phyloP scores from a whole-genome alignment of 2,113 vertebrate genomes.

The Poicephalus meyeri region DNA sequence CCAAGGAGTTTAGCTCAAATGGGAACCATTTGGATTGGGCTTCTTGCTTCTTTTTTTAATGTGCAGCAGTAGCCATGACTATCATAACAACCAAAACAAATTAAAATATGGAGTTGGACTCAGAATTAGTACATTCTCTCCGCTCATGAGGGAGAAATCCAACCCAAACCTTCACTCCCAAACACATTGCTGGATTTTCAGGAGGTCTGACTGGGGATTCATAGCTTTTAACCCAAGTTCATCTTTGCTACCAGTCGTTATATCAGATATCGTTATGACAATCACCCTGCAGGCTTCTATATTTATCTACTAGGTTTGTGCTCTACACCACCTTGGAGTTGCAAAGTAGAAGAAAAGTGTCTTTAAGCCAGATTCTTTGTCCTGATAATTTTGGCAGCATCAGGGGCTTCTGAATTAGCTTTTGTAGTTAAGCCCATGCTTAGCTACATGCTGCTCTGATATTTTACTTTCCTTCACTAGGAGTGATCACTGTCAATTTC shows the following conservation, averaged over 20 bases:
- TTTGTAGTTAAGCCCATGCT: background rate
- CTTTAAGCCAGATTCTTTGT: background rate
- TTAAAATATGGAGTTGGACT: conserved; percentile 42
- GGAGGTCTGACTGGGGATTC: background rate
- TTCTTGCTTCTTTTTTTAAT: conserved; percentile 35
- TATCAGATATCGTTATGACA: background rate
- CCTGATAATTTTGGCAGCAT: background rate
- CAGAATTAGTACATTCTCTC: conserved; percentile 27
- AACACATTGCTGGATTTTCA: background rate
- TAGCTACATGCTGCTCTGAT: background rate
- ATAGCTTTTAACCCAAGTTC: background rate
- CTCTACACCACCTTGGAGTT: background rate
- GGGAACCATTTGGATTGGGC: conserved; percentile 22
- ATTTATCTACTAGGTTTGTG: background rate
- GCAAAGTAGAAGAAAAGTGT: background rate
- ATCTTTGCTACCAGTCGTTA: background rate
- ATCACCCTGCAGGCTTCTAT: background rate
- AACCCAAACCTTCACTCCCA: conserved; percentile 21
- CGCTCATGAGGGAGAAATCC: background rate
- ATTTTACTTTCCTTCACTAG: conserved; percentile 12
- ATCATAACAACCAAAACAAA: conserved; percentile 57
- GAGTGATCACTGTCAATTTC: background rate
- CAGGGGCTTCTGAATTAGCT: background rate
- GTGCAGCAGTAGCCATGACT: conserved; percentile 56
- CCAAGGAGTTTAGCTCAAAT: conserved; percentile 28